Evolutionary conservation across 1,140 invertebrate species (phyloP).

Genomic region (Andricus grossulariae): DNA sequence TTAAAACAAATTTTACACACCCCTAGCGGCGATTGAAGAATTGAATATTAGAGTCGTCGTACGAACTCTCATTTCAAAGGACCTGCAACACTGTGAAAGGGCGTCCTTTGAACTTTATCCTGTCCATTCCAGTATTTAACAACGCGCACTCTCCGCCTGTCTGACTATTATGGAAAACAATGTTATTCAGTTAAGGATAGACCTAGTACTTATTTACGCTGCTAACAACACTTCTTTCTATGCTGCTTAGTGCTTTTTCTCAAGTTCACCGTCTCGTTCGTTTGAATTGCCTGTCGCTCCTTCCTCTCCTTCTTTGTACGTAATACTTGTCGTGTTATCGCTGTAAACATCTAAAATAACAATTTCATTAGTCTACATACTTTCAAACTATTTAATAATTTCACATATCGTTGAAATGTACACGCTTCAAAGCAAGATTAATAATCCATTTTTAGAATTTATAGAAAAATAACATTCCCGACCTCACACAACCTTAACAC

Average conservation of each 20-base stretch:
- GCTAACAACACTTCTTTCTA: constrained; percentile 74
- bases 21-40: no score
- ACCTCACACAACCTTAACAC: neutral
- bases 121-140: constrained; percentile 58
- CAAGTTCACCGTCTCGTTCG: constrained; percentile 77
- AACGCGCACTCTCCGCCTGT: constrained; percentile 63
- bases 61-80: constrained; percentile 46
- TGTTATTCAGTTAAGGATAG: constrained; percentile 51
- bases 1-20: no score
- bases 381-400: no score
- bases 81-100: no score
- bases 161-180: constrained; percentile 55
- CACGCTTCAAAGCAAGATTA: no score
- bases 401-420: no score
- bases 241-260: constrained; percentile 74
- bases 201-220: constrained; percentile 50
- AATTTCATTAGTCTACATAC: constrained; percentile 5
- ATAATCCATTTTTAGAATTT: no score
- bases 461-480: neutral
- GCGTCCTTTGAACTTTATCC: constrained; percentile 40
- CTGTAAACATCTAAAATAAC: constrained; percentile 83
- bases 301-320: constrained; percentile 81
- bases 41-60: constrained; percentile 43
- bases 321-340: constrained; percentile 84
- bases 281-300: constrained; percentile 78